Evolutionary conservation across 2,888 invertebrate genomes (phyloP).

Genomic region (Hanleya hanleyi): DNA sequence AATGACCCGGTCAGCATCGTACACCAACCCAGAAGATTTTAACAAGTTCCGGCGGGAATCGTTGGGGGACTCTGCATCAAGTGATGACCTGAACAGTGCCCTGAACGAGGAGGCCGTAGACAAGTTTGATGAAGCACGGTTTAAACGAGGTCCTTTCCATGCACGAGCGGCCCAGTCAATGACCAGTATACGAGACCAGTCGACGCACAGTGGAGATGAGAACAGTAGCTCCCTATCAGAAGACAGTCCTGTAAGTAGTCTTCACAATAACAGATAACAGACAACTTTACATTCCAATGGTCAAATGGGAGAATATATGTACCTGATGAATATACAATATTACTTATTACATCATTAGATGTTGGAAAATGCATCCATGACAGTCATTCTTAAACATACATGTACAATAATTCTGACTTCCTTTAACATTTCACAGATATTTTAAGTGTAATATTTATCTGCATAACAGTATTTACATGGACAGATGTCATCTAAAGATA

Average conservation of each 20-base stretch:
- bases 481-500: too few relatives aligned
- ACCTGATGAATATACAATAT: too few relatives aligned
- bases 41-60: slow-evolving; percentile 19
- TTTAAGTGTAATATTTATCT: too few relatives aligned
- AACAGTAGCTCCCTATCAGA: slow-evolving; percentile 12
- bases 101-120: slow-evolving; percentile 46
- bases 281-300: too few relatives aligned
- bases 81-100: slow-evolving; percentile 51
- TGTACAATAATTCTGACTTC: too few relatives aligned
- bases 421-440: too few relatives aligned
- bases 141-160: slow-evolving; percentile 29
- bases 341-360: too few relatives aligned
- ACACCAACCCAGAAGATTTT: slow-evolving; percentile 54
- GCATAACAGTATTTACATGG: too few relatives aligned
- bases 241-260: not conserved
- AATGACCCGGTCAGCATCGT: slow-evolving; percentile 62
- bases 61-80: slow-evolving; percentile 48
- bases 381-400: too few relatives aligned
- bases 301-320: too few relatives aligned
- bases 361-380: too few relatives aligned
- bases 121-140: slow-evolving; percentile 42
- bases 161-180: not conserved
- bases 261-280: too few relatives aligned
- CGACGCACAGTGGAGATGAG: not conserved
- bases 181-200: slow-evolving; percentile 5